These are phyloP conservation scores for Seriola rivoliana DNA, from an alignment of 2,113 vertebrate species.

Conservation along the genomic window DNA sequence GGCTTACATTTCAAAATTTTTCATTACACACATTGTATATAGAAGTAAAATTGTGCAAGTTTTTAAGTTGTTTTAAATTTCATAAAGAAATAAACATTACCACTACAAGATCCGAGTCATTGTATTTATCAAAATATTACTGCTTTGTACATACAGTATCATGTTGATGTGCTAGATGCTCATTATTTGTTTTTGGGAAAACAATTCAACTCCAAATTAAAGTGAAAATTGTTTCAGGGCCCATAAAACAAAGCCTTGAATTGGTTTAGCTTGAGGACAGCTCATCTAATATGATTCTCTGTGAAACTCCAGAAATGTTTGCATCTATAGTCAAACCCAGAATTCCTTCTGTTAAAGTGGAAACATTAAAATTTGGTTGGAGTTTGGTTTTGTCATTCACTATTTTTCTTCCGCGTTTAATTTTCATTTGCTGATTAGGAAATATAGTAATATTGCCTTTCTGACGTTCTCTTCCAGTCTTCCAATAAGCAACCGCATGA, in stretches of 20 bases:
- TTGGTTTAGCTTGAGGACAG: background rate
- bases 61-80: no score
- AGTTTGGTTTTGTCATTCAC: background rate
- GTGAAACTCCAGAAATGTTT: background rate
- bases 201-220: no score
- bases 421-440: background rate
- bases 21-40: no score
- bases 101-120: no score
- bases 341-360: background rate
- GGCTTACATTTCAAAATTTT: no score
- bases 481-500: slow-evolving; percentile 77
- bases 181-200: no score
- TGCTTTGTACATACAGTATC: no score
- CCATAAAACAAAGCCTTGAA: background rate
- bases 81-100: no score
- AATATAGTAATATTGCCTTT: background rate
- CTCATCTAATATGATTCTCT: background rate
- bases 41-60: no score
- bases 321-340: background rate
- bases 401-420: background rate
- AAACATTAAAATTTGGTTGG: background rate
- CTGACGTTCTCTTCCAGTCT: slow-evolving; percentile 55
- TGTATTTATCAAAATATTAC: no score
- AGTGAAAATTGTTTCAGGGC: background rate
- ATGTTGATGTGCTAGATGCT: no score